phyloP scores from a whole-genome alignment of 2,113 vertebrate species.

The Laterallus jamaicensis region DNA sequence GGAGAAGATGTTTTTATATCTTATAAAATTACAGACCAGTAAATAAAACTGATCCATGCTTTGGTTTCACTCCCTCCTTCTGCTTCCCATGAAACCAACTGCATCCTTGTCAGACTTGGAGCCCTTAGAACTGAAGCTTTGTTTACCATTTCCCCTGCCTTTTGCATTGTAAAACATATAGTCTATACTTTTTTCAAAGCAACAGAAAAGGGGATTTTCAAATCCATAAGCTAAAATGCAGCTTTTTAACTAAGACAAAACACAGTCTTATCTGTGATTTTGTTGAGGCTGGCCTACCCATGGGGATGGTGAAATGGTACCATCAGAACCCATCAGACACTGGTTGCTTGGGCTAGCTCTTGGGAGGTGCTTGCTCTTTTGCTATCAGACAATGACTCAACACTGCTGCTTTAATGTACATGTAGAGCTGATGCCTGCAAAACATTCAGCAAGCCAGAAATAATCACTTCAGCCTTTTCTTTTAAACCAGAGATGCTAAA shows the following conservation, averaged over 20 bases:
- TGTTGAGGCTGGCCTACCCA: not conserved
- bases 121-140: not conserved
- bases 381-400: not conserved
- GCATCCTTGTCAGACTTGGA: not conserved
- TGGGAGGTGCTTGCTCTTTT: not conserved
- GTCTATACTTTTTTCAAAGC: not conserved
- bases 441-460: not conserved
- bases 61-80: not conserved
- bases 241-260: not conserved
- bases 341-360: not conserved
- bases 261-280: not conserved
- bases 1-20: not conserved
- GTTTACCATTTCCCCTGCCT: not conserved
- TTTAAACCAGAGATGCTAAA: constrained; percentile 82
- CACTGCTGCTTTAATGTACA: not conserved
- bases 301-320: not conserved
- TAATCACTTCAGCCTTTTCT: not conserved
- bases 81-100: not conserved
- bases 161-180: not conserved
- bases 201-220: not conserved
- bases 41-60: not conserved
- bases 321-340: not conserved
- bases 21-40: not conserved
- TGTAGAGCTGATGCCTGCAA: not conserved
- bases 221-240: not conserved